Base-by-base conservation (phyloP, 2,888 invertebrate species). In the Aquatica leii region DNA sequence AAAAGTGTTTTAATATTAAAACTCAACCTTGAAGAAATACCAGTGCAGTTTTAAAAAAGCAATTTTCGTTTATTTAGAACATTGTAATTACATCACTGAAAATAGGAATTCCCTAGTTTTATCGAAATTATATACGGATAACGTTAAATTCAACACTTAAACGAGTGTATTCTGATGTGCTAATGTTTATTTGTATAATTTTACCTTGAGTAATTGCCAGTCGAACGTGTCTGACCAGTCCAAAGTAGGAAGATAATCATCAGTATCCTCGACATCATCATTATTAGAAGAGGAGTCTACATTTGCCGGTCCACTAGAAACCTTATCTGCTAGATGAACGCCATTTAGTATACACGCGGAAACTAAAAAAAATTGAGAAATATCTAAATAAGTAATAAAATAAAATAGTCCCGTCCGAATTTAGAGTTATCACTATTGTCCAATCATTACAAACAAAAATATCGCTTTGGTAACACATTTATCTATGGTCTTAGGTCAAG, bases 131-230 rank as follows among this genome's bases (percentile, higher is more conserved):
- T 43, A 43, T 8, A 2, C 17, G 12, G 37, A 24, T 37, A 37
- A 37, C 2, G 14, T 43, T 43, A 8, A 43, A 43, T 8, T 43
- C 3, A 43, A 43, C 14, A 24, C 24, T 6, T 24, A 24, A 24
- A 6, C n/a, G 6, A 24, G 24, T 24, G 24, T 4, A 9, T 1
- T 2, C 34, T 21, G 18, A 50, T 50, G 14, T 1, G 14, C 34
- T 21, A 48, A 50, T 50, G 34, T 34, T 50, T 50, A 31, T 43
- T 18, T 51, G 21, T 48, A 48, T 58, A 54, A 43, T 54, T 31
- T 74, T 80, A 88, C 87, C 83, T 87, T 88, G 14, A 90, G 83
- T 17, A 90, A 76, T 52, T 84, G 84, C 90, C 89, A 90, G 62
- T 90, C 90, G 74, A 91, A 90, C 55, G 81, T 81, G 69, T 90